Conservation (phyloP, 2,888 invertebrate species). For the Catotricha subobsoleta region DNA sequence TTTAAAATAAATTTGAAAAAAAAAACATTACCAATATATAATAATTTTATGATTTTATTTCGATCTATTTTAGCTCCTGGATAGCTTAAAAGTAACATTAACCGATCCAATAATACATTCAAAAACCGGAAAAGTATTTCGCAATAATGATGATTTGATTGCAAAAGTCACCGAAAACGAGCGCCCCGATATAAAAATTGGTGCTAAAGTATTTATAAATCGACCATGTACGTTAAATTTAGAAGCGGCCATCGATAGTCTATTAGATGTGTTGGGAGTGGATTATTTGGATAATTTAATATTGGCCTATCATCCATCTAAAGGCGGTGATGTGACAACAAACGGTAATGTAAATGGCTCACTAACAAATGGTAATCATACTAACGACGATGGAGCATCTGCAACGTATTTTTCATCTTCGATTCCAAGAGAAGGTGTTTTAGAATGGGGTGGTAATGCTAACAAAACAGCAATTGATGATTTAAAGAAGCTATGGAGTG, state of each 20-base stretch:
- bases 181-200: conserved; percentile 60
- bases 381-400: conserved; percentile 15
- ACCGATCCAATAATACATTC: conserved; percentile 17
- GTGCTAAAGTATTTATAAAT: conserved; percentile 72
- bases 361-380: background rate
- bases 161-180: conserved; percentile 49
- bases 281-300: conserved; percentile 65
- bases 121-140: conserved; percentile 34
- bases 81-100: conserved; percentile 43
- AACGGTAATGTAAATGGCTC: conserved; percentile 5
- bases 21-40: background rate
- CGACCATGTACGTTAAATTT: conserved; percentile 45
- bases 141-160: conserved; percentile 42
- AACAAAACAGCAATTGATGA: conserved; percentile 34
- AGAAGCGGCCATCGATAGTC: conserved; percentile 53
- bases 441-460: conserved; percentile 34
- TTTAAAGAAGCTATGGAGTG: conserved; percentile 58
- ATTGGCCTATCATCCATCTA: conserved; percentile 48
- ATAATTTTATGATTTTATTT: background rate
- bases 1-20: background rate
- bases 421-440: conserved; percentile 15
- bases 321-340: conserved; percentile 16
- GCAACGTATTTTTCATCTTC: too few relatives aligned
- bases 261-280: conserved; percentile 50
- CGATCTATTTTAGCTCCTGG: conserved; percentile 33